A percentile compares a stretch with the other conserved stretches of the same genome.
These are phyloP conservation scores for Dissostichus mawsoni DNA, from an alignment of 2,113 vertebrate genomes.

Conservation along the genomic window DNA sequence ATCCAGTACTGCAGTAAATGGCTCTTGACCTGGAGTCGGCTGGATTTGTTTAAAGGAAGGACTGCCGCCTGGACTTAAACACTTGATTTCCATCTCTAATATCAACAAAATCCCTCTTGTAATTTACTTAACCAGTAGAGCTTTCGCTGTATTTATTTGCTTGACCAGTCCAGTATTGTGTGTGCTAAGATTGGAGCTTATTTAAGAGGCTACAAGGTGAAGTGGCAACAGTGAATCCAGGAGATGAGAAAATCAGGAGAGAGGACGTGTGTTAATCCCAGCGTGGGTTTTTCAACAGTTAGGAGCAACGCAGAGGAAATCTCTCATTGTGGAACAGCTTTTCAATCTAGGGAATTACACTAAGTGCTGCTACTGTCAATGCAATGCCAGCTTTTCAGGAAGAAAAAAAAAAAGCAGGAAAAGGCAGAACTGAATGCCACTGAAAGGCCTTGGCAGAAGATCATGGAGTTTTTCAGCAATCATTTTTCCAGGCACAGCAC, in stretches of 20 bases:
- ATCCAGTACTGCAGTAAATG: constrained; percentile 50
- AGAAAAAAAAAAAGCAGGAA: constrained; percentile 75
- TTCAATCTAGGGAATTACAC: constrained; percentile 88
- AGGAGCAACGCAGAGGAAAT: constrained; percentile 79
- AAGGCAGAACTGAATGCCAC: constrained; percentile 69
- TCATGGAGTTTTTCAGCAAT: constrained; percentile 63
- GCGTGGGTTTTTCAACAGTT: constrained; percentile 35
- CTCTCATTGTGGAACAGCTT: constrained; percentile 84
- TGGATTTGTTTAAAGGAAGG: constrained; percentile 26
- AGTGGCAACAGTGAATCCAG: constrained; percentile 44
- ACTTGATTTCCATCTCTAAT: constrained; percentile 39
- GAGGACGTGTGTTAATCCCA: constrained; percentile 58
- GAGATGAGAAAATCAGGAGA: constrained; percentile 50
- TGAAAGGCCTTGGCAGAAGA: constrained; percentile 77
- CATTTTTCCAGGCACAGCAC: constrained; percentile 65
- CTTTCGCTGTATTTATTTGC: constrained; percentile 20
- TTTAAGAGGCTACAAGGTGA: constrained; percentile 51
- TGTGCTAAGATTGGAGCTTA: constrained; percentile 50
- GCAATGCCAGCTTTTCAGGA: constrained; percentile 85
- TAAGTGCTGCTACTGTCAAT: constrained; percentile 89
- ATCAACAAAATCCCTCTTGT: constrained; percentile 22
- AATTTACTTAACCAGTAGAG: constrained; percentile 26
- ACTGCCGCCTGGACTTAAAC: constrained; percentile 17
- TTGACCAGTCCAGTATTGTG: constrained; percentile 23
- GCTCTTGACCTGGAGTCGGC: constrained; percentile 46